Percentiles rank a stretch among this genome's conserved stretches.
phyloP scores from a whole-genome alignment of 2,113 vertebrate species.

The Paraplagusia blochii region DNA sequence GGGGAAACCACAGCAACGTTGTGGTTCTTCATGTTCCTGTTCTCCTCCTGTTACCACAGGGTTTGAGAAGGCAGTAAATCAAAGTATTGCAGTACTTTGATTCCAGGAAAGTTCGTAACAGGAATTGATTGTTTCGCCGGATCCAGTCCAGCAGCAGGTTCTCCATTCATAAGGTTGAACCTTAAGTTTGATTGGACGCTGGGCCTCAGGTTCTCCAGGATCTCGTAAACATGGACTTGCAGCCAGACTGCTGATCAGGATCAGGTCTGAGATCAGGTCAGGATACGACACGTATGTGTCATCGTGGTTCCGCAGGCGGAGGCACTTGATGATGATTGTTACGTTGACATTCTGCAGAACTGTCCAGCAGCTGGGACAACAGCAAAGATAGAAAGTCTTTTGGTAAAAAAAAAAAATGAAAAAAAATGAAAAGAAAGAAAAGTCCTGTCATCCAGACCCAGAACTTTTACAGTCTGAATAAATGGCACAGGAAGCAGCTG shows the following conservation, averaged over 20 bases:
- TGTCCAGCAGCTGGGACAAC: too few relatives aligned
- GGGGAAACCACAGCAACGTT: too few relatives aligned
- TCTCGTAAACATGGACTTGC: not conserved
- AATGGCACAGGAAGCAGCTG: conserved; percentile 4
- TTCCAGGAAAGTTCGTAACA: conserved; percentile 9
- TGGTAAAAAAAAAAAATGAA: too few relatives aligned
- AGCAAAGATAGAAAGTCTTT: too few relatives aligned
- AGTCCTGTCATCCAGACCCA: conserved; percentile 1
- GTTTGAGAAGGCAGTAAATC: conserved; percentile 24
- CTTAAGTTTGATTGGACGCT: not conserved
- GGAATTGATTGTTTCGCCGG: not conserved
- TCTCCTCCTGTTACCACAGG: conserved; percentile 7
- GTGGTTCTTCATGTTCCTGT: conserved; percentile 14
- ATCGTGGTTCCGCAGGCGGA: conserved; percentile 10
- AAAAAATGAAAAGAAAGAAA: not conserved
- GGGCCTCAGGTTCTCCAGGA: not conserved
- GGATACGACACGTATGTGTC: not conserved
- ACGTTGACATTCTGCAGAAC: not conserved
- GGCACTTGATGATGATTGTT: conserved; percentile 56
- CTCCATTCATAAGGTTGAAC: conserved; percentile 4
- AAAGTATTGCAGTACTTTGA: conserved; percentile 1
- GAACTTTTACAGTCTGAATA: not conserved
- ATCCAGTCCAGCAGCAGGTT: conserved; percentile 1
- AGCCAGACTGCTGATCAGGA: not conserved
- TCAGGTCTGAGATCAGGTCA: not conserved